Base-by-base conservation (phyloP, 2,888 invertebrate species). In the Spodoptera picta region DNA sequence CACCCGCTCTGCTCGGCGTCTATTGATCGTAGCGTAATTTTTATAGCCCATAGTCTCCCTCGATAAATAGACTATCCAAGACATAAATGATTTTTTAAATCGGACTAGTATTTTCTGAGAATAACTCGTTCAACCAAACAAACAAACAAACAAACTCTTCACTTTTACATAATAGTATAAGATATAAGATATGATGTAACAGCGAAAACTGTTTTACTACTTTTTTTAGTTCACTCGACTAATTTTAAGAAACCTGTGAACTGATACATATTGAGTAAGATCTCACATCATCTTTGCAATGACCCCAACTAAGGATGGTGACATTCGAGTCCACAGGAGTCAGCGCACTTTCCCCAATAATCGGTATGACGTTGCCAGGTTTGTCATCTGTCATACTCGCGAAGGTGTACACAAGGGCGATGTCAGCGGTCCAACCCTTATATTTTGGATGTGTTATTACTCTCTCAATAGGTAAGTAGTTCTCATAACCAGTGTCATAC, bases 381-480 rank as follows among this genome's bases (percentile, higher is more conserved):
- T 90, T 91, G 36, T 90, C 89, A 4, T 86, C 84, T 36, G 84
- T 85, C 90, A 92, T 90, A 0, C 83, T 85, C 0, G 88, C 84
- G 41, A 90, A 92, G 0, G 92, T 92, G 43, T 76, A 88, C 0
- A 91, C 88, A 12, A 92, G 45, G 4, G 87, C 84, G 2, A 92
- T 60, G 50, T 92, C 88, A 2, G 89, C 89, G 0, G 84, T 87
- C 89, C 88, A 90, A 0, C 79, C 81, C 11, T 52, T 80, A 52
- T 76, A 88, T 3, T 82, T 77, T 0, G 91, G 91, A 61, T 92
- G 91, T 0, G 77, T 83, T 2, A 89, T 11, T 5, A 92, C 77
- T 55, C 86, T 81, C 58, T 92, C 92, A 48, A 92, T 91, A 0
- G 91, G 91, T 0, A 92, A 78, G 65, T 92, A 92, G 56, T 89